Conservation (phyloP, 2,113 vertebrate genomes). For the Vulpes lagopus region DNA sequence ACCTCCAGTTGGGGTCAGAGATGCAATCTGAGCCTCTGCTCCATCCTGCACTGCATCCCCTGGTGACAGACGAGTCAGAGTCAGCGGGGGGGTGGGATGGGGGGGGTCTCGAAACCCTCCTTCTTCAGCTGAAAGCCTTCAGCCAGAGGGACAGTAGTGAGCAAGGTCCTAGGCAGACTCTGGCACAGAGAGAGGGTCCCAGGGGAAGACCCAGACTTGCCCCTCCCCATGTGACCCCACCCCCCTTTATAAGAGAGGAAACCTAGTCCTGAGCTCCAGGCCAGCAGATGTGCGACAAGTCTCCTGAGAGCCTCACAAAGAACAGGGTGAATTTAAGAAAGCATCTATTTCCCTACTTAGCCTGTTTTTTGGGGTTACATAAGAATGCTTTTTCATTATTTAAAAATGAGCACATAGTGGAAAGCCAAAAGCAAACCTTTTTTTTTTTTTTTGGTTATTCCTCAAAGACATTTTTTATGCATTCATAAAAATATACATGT, state of each 20-base stretch:
- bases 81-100: no score
- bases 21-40: neutral
- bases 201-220: neutral
- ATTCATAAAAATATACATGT: neutral
- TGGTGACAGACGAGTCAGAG: fast-evolving
- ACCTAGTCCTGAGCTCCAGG: neutral
- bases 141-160: neutral
- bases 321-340: slow-evolving; percentile 33
- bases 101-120: neutral
- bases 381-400: slow-evolving; percentile 5
- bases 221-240: fast-evolving
- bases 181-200: neutral
- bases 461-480: neutral
- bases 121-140: neutral
- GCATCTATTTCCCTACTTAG: neutral
- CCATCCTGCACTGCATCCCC: neutral
- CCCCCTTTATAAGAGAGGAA: neutral
- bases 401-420: neutral
- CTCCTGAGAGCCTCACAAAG: neutral
- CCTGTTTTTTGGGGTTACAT: slow-evolving; percentile 12
- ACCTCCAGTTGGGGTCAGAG: neutral
- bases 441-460: neutral
- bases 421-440: neutral
- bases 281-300: neutral
- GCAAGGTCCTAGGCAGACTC: neutral